Conservation (phyloP, 1,140 invertebrate genomes). For the Drosophila neocordata region DNA sequence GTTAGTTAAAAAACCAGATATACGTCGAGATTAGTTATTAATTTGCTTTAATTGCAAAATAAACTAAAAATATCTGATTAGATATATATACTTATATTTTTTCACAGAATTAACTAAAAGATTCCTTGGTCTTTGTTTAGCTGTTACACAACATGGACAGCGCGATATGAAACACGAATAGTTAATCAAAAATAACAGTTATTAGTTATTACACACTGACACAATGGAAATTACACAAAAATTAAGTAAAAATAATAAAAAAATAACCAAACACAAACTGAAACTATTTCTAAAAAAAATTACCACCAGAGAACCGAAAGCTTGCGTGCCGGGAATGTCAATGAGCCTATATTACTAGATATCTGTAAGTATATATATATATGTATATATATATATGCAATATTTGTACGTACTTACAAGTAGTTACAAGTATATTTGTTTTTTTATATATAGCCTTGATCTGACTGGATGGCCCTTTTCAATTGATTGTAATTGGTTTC, state of each 20-base stretch:
- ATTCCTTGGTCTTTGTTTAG: conserved; percentile 15
- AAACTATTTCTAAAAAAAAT: conserved; percentile 5
- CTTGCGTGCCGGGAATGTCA: conserved; percentile 17
- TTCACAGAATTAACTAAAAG: conserved; percentile 31
- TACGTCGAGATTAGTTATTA: conserved; percentile 45
- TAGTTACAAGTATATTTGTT: no score
- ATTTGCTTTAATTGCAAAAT: conserved; percentile 52
- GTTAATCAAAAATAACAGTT: conserved; percentile 50
- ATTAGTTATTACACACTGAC: conserved; percentile 46
- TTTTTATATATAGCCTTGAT: conserved; percentile 1
- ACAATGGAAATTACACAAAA: conserved; percentile 25
- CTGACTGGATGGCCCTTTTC: conserved; percentile 52
- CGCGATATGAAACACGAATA: conserved; percentile 56
- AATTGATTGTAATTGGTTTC: conserved; percentile 68
- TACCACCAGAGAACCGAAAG: conserved; percentile 4
- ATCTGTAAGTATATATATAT: neutral
- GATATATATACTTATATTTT: conserved; percentile 31
- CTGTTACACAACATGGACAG: conserved; percentile 33
- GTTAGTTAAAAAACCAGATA: neutral
- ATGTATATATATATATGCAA: neutral
- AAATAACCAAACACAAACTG: neutral
- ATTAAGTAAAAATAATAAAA: neutral
- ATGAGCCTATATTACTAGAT: neutral
- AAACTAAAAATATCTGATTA: conserved; percentile 40
- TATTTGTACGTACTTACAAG: no score